Percentiles rank a stretch among this genome's conserved stretches.
phyloP scores from a whole-genome alignment of 2,888 invertebrate genomes.

The Eristalis tenax region DNA sequence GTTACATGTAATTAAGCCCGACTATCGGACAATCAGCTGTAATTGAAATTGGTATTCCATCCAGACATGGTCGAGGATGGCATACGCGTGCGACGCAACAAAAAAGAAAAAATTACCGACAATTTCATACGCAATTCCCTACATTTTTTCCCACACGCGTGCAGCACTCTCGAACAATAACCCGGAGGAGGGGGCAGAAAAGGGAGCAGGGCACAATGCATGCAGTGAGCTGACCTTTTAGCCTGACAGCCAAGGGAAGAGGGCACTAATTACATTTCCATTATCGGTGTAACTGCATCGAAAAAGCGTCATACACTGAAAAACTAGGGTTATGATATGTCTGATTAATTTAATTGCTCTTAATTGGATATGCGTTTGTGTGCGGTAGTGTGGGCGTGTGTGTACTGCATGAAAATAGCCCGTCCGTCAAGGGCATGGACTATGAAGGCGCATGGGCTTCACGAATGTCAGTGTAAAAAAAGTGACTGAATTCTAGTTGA shows the following conservation, averaged over 20 bases:
- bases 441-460: not conserved
- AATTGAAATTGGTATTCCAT: slow-evolving; percentile 41
- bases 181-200: slow-evolving; percentile 2
- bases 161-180: not conserved
- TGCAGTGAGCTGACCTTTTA: slow-evolving; percentile 40
- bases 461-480: not conserved
- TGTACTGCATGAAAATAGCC: not conserved
- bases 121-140: not conserved
- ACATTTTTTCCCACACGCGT: not conserved
- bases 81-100: not conserved
- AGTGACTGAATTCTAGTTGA: not conserved
- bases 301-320: slow-evolving; percentile 34
- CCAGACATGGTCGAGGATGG: not conserved
- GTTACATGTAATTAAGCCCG: slow-evolving; percentile 35
- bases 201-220: slow-evolving; percentile 12
- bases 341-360: slow-evolving; percentile 66
- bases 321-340: slow-evolving; percentile 58
- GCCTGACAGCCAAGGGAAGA: slow-evolving; percentile 51
- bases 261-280: slow-evolving; percentile 66
- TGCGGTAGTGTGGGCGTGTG: not conserved
- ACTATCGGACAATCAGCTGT: slow-evolving; percentile 48
- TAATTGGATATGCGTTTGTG: slow-evolving; percentile 39
- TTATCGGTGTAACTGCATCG: slow-evolving; percentile 52
- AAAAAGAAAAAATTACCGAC: not conserved
- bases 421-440: not conserved